phyloP scores from a whole-genome alignment of 2,113 vertebrate genomes.

The Odocoileus hemionus region DNA sequence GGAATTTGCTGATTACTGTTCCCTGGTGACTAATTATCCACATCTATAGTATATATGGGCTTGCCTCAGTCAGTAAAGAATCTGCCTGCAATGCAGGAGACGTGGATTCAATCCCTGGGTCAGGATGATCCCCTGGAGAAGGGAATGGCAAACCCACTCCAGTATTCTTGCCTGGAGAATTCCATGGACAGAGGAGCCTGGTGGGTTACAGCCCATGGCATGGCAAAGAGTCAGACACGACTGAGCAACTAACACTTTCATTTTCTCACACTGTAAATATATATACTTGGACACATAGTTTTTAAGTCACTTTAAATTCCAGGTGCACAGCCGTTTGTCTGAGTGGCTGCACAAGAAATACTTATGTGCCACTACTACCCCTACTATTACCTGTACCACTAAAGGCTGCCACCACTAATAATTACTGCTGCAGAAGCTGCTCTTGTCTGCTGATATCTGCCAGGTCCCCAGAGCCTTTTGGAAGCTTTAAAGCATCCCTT shows the following conservation, averaged over 20 bases:
- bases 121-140: background rate
- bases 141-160: background rate
- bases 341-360: background rate
- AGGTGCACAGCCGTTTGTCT: background rate
- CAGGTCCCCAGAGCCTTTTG: background rate
- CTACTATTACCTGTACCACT: no score
- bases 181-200: background rate
- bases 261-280: background rate
- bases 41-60: background rate
- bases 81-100: background rate
- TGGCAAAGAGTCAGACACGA: background rate
- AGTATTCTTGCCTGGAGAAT: background rate
- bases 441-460: background rate
- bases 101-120: background rate
- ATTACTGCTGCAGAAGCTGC: background rate
- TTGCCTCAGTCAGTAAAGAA: background rate
- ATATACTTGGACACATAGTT: background rate
- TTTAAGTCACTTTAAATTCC: background rate
- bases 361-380: background rate
- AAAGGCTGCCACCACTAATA: background rate
- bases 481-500: background rate
- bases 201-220: background rate
- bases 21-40: background rate
- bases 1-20: background rate
- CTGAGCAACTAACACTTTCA: background rate